Conservation (phyloP, 1,140 invertebrate genomes). For the Diplogasteroides magnus region DNA sequence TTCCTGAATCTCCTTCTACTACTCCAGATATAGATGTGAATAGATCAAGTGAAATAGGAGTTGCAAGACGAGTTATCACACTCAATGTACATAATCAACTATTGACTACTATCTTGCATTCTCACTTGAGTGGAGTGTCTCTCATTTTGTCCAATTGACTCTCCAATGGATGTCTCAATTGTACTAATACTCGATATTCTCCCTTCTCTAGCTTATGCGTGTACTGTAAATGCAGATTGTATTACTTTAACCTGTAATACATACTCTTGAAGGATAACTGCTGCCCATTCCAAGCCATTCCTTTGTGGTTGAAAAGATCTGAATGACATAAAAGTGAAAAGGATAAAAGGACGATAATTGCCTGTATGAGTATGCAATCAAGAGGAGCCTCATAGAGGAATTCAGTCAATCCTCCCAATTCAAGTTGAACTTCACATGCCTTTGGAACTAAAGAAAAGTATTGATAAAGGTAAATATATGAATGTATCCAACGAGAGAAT, state of each 20-base stretch:
- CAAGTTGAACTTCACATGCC: slow-evolving; percentile 52
- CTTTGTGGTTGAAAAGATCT: slow-evolving; percentile 88
- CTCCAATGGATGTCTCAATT: slow-evolving; percentile 80
- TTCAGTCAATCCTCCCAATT: slow-evolving; percentile 70
- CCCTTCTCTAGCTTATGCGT: slow-evolving; percentile 83
- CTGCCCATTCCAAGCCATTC: slow-evolving; percentile 77
- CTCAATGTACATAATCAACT: neutral
- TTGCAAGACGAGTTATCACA: slow-evolving; percentile 58
- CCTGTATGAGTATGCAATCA: slow-evolving; percentile 82
- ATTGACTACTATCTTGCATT: slow-evolving; percentile 67
- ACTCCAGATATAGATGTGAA: slow-evolving; percentile 63
- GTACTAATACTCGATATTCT: slow-evolving; percentile 79
- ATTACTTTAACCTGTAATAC: slow-evolving; percentile 8
- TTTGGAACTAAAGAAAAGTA: slow-evolving; percentile 19
- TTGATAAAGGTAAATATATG: slow-evolving; percentile 5
- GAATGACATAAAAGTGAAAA: slow-evolving; percentile 45
- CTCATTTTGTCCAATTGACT: slow-evolving; percentile 76
- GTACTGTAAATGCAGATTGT: slow-evolving; percentile 65
- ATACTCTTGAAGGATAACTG: slow-evolving; percentile 77
- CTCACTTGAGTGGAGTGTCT: slow-evolving; percentile 65
- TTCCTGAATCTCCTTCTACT: slow-evolving; percentile 61
- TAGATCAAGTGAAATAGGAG: slow-evolving; percentile 70
- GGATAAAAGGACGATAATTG: neutral
- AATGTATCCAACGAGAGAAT: slow-evolving; percentile 60
- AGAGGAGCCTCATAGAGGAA: slow-evolving; percentile 87